phyloP scores from a whole-genome alignment of 2,797 vertebrate species.

The Sebastes glaucus region DNA sequence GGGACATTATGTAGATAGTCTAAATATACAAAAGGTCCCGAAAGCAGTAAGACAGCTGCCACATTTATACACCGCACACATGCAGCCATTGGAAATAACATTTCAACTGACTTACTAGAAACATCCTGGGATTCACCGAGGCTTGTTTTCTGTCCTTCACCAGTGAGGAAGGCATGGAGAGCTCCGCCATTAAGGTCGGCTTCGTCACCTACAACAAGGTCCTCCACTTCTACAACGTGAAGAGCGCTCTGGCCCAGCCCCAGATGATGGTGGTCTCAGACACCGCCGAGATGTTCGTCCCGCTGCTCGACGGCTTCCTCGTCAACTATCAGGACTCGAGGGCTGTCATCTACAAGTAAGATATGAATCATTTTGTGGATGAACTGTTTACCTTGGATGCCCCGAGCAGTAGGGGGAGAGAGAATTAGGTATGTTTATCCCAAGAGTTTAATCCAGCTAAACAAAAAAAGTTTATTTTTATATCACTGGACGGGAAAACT shows the following conservation, averaged over 20 bases:
- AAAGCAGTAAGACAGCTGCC: not conserved
- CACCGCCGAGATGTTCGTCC: slow-evolving; percentile 93
- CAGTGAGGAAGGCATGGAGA: slow-evolving; percentile 89
- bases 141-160: not conserved
- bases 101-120: not conserved
- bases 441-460: not conserved
- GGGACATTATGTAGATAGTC: not conserved
- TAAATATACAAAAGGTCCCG: slow-evolving; percentile 2
- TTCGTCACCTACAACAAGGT: slow-evolving; percentile 98
- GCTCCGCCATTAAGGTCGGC: slow-evolving; percentile 88
- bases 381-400: not conserved
- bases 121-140: not conserved
- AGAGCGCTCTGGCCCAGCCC: slow-evolving; percentile 94
- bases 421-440: not conserved
- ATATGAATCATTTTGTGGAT: not conserved
- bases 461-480: not conserved
- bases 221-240: slow-evolving; percentile 98
- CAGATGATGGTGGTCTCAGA: slow-evolving; percentile 99
- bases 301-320: slow-evolving; percentile 95
- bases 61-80: not conserved
- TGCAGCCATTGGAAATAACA: not conserved
- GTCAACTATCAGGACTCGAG: slow-evolving; percentile 93
- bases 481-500: not conserved
- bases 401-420: not conserved
- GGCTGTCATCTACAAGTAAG: slow-evolving; percentile 92